Evolutionary conservation across 2,888 invertebrate genomes (phyloP), one percentile per base, ranked within the genome.

Genomic region (Zaprionus bogoriensis): DNA sequence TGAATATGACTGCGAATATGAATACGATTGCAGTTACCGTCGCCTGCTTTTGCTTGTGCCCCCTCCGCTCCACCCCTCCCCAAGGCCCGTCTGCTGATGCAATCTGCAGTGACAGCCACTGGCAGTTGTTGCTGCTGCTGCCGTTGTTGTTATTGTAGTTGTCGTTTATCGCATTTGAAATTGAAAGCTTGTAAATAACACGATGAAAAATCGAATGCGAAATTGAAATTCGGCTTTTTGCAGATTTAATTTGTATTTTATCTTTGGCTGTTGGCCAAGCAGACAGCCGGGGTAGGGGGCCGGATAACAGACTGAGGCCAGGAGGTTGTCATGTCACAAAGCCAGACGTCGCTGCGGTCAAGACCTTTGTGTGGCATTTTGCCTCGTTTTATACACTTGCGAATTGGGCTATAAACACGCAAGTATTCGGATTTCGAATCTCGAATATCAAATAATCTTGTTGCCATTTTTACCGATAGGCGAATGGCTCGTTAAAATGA

Each of bases 141-240:
- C 45, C 57, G 61, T 45, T 62, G 63, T 42, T n/a, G n/a, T n/a
- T n/a, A n/a, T n/a, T n/a, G n/a, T n/a, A n/a, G n/a, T 73, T 73
- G 78, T 59, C 77, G 65, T 67, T 79, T 75, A 79, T 79, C 73
- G 74, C 54, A 75, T 79, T 82, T 77, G 81, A 77, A 74, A 82
- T 73, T 76, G 83, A 82, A 82, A 83, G 75, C 72, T 62, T 60
- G 69, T 73, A 79, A 74, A 69, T 66, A 77, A 72, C 71, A 67
- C 58, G 67, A 66, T 67, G 60, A 67, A 76, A 81, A 78, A 85
- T 68, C 60, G 71, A 54, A 68, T 60, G 36, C 58, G 58, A 75
- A 82, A 79, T 64, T 79, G 70, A 82, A 77, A 73, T 68, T 71
- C 19, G 47, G n/a, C 53, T 59, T 61, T 58, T 61, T 60, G 57